phyloP scores from a whole-genome alignment of 2,797 vertebrate species.

The Gallinago nigripennis region DNA sequence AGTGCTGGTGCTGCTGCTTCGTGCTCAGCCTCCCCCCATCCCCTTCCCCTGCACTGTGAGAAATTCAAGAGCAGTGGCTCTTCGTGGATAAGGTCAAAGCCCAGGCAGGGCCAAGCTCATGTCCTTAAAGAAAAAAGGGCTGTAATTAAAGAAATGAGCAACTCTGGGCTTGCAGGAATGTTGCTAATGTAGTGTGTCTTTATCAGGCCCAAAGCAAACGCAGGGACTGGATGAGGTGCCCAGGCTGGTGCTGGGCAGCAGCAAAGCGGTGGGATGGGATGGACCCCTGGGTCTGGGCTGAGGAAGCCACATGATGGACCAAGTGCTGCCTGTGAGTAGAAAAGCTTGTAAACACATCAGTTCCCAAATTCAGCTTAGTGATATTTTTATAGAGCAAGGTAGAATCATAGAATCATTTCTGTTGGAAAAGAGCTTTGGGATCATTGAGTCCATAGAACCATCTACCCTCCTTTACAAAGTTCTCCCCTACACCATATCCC shows the following conservation, averaged over 20 bases:
- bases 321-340: background rate
- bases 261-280: accelerated
- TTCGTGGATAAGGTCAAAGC: accelerated
- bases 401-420: no score
- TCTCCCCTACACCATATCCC: no score
- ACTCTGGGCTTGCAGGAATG: accelerated
- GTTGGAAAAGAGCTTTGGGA: no score
- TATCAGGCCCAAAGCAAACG: background rate
- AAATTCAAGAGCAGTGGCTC: accelerated
- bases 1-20: accelerated
- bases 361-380: background rate
- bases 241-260: accelerated
- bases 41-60: accelerated
- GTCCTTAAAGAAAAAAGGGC: no score
- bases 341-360: background rate
- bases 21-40: background rate
- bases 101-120: background rate
- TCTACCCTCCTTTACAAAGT: no score
- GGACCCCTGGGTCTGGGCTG: accelerated
- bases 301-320: accelerated
- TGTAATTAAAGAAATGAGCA: background rate
- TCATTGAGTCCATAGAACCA: no score
- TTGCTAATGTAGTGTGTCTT: accelerated
- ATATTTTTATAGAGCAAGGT: background rate
- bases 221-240: no score